Conservation (phyloP, 2,888 invertebrate species). For the Pheosia gnoma region DNA sequence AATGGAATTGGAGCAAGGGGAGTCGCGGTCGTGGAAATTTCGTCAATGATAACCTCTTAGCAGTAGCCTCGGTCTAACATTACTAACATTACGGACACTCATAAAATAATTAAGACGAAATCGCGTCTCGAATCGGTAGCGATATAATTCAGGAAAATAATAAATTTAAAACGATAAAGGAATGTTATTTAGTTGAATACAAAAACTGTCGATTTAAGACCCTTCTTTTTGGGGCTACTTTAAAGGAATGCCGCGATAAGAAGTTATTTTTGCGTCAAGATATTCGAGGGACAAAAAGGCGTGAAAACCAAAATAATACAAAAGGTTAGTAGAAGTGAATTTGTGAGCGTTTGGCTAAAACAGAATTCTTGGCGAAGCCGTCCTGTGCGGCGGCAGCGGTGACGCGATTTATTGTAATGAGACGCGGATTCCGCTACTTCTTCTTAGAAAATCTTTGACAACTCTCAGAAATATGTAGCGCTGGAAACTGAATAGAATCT, state of each 20-base stretch:
- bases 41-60: neutral
- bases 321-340: slow-evolving; percentile 81
- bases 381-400: slow-evolving; percentile 83
- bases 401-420: slow-evolving; percentile 81
- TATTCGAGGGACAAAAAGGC: slow-evolving; percentile 81
- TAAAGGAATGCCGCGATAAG: slow-evolving; percentile 82
- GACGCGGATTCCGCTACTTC: slow-evolving; percentile 66
- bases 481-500: slow-evolving; percentile 43
- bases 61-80: slow-evolving; percentile 1
- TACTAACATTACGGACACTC: neutral
- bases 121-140: slow-evolving; percentile 45
- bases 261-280: slow-evolving; percentile 82
- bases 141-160: slow-evolving; percentile 60
- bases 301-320: slow-evolving; percentile 83
- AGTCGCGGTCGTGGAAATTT: slow-evolving; percentile 29
- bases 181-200: slow-evolving; percentile 71
- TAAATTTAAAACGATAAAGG: slow-evolving; percentile 58
- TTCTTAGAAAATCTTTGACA: slow-evolving; percentile 75
- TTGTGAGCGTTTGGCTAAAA: slow-evolving; percentile 83
- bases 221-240: slow-evolving; percentile 76
- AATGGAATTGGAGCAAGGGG: slow-evolving; percentile 52
- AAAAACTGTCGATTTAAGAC: slow-evolving; percentile 66
- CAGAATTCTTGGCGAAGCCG: slow-evolving; percentile 81
- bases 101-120: slow-evolving; percentile 14
- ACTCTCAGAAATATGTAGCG: slow-evolving; percentile 71